Conservation (phyloP, 2,113 vertebrate species). For the Pardalotus punctatus region DNA sequence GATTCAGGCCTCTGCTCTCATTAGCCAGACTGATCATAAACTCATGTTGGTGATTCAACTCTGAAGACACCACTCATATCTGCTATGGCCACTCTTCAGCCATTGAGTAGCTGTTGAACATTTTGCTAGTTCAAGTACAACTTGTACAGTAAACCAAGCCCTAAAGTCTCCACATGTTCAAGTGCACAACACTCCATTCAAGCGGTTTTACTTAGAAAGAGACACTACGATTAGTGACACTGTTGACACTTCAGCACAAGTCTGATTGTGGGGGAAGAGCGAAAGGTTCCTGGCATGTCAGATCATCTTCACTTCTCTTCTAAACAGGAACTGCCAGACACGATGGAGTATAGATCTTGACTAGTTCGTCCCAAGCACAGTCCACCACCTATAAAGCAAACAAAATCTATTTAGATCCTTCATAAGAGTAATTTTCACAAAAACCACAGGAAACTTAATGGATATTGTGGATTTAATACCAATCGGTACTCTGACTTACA, state of each 20-base stretch:
- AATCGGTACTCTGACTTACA: background rate
- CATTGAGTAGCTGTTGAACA: background rate
- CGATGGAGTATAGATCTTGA: constrained; percentile 89
- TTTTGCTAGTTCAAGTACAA: background rate
- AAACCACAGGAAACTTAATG: background rate
- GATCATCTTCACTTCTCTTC: background rate
- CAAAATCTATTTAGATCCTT: background rate
- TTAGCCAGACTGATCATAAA: background rate
- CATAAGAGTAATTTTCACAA: background rate
- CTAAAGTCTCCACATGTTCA: background rate
- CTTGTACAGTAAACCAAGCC: background rate
- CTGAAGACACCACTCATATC: background rate
- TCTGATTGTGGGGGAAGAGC: background rate
- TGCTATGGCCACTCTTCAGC: background rate
- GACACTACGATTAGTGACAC: background rate
- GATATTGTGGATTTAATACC: background rate
- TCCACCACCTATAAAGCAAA: constrained; percentile 88
- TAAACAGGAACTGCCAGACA: constrained; percentile 75
- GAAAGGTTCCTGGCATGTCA: background rate
- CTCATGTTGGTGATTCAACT: background rate
- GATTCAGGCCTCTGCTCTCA: constrained; percentile 10
- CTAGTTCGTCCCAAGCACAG: constrained; percentile 95
- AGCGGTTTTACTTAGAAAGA: background rate
- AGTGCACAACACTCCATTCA: background rate
- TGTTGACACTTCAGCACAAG: background rate